Percentiles rank a stretch among this genome's conserved stretches.
Evolutionary conservation across 2,888 invertebrate genomes (phyloP).

Genomic region (Chydorus sphaericus): DNA sequence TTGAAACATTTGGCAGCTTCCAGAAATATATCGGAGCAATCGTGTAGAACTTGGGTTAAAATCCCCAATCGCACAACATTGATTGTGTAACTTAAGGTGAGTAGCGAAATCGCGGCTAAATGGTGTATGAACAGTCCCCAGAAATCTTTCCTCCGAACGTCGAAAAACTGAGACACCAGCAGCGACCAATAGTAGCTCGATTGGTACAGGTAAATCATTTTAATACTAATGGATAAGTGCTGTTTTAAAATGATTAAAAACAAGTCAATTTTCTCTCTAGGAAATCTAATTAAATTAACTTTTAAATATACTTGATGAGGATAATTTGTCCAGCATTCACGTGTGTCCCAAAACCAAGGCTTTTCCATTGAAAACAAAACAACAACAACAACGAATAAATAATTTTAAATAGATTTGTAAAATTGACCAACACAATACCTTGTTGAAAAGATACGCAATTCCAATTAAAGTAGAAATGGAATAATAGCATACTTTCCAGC

Average conservation of each 20-base stretch:
- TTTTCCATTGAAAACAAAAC: too few species aligned
- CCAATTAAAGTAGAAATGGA: conserved; percentile 67
- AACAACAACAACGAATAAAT: too few species aligned
- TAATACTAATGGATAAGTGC: conserved; percentile 61
- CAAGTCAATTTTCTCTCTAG: background rate
- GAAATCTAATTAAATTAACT: conserved; percentile 19
- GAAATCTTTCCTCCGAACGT: conserved; percentile 84
- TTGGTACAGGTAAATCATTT: conserved; percentile 94
- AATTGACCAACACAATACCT: too few species aligned
- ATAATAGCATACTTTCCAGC: conserved; percentile 81
- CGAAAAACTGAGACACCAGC: conserved; percentile 82
- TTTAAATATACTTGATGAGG: conserved; percentile 38
- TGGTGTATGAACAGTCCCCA: conserved; percentile 99
- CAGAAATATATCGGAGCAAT: conserved; percentile 76
- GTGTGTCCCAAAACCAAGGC: conserved; percentile 84
- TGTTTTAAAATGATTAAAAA: conserved; percentile 19
- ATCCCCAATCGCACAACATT: conserved; percentile 86
- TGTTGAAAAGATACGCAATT: conserved; percentile 67
- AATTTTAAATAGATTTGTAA: too few species aligned
- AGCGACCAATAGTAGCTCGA: conserved; percentile 91
- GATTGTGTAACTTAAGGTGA: conserved; percentile 87
- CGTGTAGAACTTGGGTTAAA: conserved; percentile 71
- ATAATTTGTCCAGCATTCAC: conserved; percentile 65
- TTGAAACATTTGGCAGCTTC: conserved; percentile 89
- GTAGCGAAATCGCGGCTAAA: conserved; percentile 74